Conservation (phyloP, 2,113 vertebrate genomes). For the Hydropotes inermis region DNA sequence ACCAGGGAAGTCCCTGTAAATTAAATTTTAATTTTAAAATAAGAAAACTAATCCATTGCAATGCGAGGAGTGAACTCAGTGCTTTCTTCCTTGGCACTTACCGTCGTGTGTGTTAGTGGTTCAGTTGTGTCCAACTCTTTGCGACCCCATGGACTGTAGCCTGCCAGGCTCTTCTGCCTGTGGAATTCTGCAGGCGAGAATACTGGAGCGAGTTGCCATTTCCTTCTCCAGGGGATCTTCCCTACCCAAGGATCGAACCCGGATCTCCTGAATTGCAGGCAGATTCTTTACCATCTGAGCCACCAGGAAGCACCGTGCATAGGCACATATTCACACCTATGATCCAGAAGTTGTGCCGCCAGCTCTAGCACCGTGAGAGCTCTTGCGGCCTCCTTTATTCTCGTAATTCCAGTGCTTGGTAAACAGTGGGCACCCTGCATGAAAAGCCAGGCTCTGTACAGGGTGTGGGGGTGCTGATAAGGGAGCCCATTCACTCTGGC, state of each 20-base stretch:
- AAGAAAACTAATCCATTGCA: background rate
- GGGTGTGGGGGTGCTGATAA: background rate
- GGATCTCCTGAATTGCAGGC: background rate
- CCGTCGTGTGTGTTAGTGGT: fast-evolving
- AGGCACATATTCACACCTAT: fast-evolving
- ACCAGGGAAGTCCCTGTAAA: background rate
- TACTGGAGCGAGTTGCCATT: background rate
- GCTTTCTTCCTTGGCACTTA: background rate
- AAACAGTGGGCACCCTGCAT: background rate
- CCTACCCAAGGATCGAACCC: background rate
- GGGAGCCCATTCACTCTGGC: background rate
- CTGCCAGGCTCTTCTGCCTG: background rate
- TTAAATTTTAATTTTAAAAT: background rate
- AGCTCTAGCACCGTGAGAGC: background rate
- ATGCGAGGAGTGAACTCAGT: background rate
- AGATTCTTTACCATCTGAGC: background rate
- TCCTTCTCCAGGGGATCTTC: background rate
- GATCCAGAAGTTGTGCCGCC: background rate
- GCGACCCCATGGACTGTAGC: background rate
- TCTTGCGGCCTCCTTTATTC: background rate
- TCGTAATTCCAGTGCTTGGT: background rate
- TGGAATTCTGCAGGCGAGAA: background rate
- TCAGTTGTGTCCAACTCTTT: background rate
- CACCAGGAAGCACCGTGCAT: background rate
- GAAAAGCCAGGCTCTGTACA: background rate